Percentiles rank a stretch among this genome's conserved stretches.
Evolutionary conservation across 2,797 vertebrate genomes (phyloP).

Genomic region (Lepidocolaptes lacrymiger): DNA sequence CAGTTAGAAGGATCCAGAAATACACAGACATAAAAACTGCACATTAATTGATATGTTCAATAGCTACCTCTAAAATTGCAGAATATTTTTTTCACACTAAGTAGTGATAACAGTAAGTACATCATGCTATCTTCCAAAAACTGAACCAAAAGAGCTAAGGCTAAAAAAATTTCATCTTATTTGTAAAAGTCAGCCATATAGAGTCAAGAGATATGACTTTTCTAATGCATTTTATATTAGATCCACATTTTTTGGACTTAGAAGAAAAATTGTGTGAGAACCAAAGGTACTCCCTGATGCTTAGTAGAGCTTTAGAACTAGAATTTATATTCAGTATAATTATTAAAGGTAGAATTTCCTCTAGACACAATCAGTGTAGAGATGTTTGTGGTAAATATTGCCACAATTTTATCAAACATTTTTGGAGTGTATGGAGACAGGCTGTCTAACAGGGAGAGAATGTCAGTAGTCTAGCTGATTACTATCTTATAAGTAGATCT

Average conservation of each 20-base stretch:
- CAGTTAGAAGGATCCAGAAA: neutral
- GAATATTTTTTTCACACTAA: neutral
- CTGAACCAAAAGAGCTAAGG: neutral
- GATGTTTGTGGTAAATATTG: neutral
- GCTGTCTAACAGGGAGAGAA: neutral
- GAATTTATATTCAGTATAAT: neutral
- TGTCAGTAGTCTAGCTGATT: neutral
- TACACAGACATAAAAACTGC: neutral
- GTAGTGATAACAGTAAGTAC: neutral
- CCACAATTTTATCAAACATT: neutral
- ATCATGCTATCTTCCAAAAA: neutral
- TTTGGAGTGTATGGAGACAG: neutral
- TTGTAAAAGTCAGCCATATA: neutral
- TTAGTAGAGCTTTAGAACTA: neutral
- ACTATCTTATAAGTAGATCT: neutral
- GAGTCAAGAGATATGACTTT: neutral
- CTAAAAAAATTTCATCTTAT: neutral
- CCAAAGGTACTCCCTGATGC: neutral
- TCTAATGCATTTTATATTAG: constrained; percentile 26
- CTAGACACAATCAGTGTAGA: neutral
- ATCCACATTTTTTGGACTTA: neutral
- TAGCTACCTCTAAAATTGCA: neutral
- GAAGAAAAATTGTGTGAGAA: neutral
- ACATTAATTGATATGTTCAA: neutral
- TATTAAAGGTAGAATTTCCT: neutral